phyloP scores from a whole-genome alignment of 2,797 vertebrate genomes.

The Pyrrhura leucotis region DNA sequence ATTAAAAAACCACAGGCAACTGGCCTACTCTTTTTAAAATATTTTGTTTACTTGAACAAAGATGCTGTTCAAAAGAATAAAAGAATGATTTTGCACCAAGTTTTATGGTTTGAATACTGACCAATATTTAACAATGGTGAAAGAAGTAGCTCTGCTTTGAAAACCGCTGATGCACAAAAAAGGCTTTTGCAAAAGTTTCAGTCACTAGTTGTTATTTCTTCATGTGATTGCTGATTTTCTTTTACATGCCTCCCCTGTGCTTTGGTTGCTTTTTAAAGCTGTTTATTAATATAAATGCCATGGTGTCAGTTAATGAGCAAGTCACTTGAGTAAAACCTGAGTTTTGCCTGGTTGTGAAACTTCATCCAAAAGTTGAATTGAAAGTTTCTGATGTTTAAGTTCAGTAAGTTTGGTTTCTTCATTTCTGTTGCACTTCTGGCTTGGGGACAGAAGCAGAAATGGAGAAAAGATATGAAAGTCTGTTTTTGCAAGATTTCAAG shows the following conservation, averaged over 20 bases:
- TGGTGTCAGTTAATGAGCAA: background rate
- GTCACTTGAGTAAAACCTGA: background rate
- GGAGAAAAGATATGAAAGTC: background rate
- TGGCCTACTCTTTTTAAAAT: background rate
- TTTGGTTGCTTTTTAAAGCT: background rate
- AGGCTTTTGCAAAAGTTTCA: background rate
- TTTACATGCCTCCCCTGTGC: accelerated
- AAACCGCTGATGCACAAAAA: background rate
- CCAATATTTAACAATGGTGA: background rate
- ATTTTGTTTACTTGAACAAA: background rate
- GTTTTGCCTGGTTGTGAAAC: background rate
- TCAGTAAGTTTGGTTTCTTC: background rate
- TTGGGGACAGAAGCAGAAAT: conserved; percentile 33
- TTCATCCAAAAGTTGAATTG: conserved; percentile 27
- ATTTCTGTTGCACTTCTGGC: conserved; percentile 39
- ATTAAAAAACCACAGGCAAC: background rate
- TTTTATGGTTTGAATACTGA: background rate
- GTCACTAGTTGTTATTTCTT: background rate
- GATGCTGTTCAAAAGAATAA: background rate
- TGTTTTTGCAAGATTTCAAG: background rate
- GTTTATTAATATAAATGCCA: background rate
- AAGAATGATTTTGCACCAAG: background rate
- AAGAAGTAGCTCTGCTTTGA: background rate
- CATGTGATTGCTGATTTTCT: background rate
- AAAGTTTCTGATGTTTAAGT: conserved; percentile 32